Evolutionary conservation across 2,797 vertebrate species (phyloP).

Genomic region (Sebastes glaucus): DNA sequence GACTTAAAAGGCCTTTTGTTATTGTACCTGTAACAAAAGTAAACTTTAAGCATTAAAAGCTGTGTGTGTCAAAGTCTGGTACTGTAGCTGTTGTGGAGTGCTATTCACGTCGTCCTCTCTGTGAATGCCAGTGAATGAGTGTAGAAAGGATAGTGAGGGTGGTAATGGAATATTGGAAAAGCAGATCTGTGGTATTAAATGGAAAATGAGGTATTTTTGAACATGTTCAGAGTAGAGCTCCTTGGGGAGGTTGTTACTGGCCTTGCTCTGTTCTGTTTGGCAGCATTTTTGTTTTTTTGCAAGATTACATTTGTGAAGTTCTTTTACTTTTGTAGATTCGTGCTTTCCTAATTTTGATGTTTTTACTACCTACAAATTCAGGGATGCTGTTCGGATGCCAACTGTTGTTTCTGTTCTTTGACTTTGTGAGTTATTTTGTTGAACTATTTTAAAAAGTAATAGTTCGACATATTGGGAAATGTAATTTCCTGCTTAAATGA

Average conservation of each 20-base stretch:
- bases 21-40: conserved; percentile 85
- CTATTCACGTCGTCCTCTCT: neutral
- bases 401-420: neutral
- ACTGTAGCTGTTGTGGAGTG: conserved; percentile 9
- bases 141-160: conserved; percentile 2
- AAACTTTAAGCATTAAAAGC: conserved; percentile 79
- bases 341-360: neutral
- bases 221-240: neutral
- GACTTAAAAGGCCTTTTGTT: conserved; percentile 87
- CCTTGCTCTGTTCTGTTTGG: neutral
- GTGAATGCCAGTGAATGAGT: conserved; percentile 13
- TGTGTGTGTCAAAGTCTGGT: conserved; percentile 26
- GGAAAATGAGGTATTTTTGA: conserved; percentile 4
- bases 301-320: neutral
- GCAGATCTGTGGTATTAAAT: conserved; percentile 6
- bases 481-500: neutral
- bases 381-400: neutral
- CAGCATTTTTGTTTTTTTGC: neutral
- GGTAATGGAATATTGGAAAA: conserved; percentile 26
- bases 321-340: neutral
- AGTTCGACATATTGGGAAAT: neutral
- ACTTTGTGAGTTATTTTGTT: neutral
- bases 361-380: neutral
- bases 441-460: neutral
- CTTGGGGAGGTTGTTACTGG: neutral